Evolutionary conservation across 2,113 vertebrate genomes (phyloP).

Genomic region (Crotophaga sulcirostris): DNA sequence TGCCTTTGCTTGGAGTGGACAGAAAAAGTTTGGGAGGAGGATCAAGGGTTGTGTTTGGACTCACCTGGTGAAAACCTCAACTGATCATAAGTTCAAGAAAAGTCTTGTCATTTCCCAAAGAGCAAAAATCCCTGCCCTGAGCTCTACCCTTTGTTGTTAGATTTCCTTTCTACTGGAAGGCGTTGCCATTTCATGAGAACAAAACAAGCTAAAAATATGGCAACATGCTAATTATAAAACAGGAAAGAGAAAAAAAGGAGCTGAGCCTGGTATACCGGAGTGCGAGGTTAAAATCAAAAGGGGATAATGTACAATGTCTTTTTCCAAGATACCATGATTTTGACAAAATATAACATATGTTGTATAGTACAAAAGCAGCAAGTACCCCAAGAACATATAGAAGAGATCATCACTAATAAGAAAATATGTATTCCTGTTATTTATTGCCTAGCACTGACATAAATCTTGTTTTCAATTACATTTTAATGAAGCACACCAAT

Average conservation of each 20-base stretch:
- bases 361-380: conserved; percentile 6
- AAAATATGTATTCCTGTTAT: conserved; percentile 66
- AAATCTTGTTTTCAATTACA: conserved; percentile 75
- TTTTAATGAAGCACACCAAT: conserved; percentile 78
- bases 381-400: conserved; percentile 6
- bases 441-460: conserved; percentile 68
- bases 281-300: not conserved
- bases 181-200: not conserved
- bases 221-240: not conserved
- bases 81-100: not conserved
- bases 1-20: not conserved
- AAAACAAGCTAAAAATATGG: not conserved
- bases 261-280: not conserved
- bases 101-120: not conserved
- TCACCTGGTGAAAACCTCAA: not conserved
- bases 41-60: not conserved
- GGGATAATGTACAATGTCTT: not conserved
- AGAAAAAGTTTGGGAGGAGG: not conserved
- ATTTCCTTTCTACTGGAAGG: not conserved
- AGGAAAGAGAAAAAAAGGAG: not conserved
- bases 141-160: not conserved
- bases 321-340: not conserved
- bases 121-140: not conserved
- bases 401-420: conserved; percentile 49
- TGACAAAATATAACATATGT: not conserved